Base-by-base conservation (phyloP, 2,888 invertebrate species). In the Chymomyza caudatula region DNA sequence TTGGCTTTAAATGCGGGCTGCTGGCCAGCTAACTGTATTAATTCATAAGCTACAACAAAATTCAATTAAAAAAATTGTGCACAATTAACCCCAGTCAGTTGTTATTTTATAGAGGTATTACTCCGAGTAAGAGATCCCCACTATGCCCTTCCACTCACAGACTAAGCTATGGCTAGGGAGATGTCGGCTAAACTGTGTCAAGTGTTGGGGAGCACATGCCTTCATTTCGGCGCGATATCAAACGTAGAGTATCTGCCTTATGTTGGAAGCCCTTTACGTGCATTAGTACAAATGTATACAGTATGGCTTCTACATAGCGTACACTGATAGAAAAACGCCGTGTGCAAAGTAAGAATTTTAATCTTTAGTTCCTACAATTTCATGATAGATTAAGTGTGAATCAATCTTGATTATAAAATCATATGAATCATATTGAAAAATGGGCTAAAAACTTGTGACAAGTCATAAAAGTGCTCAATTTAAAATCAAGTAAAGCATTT, bases 81-180 rank as follows among this genome's bases (percentile, higher is more conserved):
- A 65, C 70, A 65, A 69, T 57, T 56, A 69, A 69, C 44, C 71
- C 49, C 44, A 69, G 52, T 52, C 52, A 29, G 8, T 4, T 56
- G 69, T 53, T 66, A 71, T 71, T 57, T 60, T 60, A 60, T 70
- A 65, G 49, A 49, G 65, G 42, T 43, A 29, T 25, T 63, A 52
- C 42, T 17, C 56, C 22, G 23, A 11, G 22, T 23, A 51, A 29
- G 19, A 5, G 51, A 5, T 3, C 11, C 5, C 25, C 43, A 6
- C 8, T 8, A 13, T 11, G 1, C 63, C 55, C 15, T 11, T 19
- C 19, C 43, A n/a, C n/a, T n/a, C 23, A 42, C 22, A 29, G 15
- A 6, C 13, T 23, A 23, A 23, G 15, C 51, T 19, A 29, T 11
- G 29, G 29, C 29, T 25, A 37, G 29, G 11, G 29, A 37, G 29